Evolutionary conservation across 2,888 invertebrate genomes (phyloP), one percentile per base, ranked within the genome.

Genomic region (Biston betularia): DNA sequence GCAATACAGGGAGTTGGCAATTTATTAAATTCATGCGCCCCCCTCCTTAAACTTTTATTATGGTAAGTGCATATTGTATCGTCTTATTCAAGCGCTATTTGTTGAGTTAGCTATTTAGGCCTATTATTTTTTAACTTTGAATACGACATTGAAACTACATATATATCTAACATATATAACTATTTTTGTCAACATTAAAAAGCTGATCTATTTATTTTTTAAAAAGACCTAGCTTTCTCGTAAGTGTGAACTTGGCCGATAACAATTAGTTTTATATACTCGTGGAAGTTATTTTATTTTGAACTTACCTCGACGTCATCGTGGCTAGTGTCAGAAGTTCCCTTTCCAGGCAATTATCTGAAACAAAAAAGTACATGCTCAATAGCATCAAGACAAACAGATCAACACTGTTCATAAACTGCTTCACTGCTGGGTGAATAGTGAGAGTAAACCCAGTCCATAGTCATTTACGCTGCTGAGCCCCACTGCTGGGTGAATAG

Each of bases 271-370:
- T n/a, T 3, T 45, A 14, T 1, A 50, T 34, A 34, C 24, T 33
- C 3, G 48, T 6, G 10, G 11, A 12, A 0, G 10, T 12, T 42
- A 24, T 1, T 2, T 50, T 35, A 9, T 14, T 14, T 35, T 38
- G 10, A 65, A 83, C 89, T 88, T 74, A 90, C 90, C 90, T 82
- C 44, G 90, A 89, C 70, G 90, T 90, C 90, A 90, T 90, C 66
- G 57, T 78, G 78, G 59, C 59, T 59, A 72, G 61, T 70, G 66
- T 66, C 75, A 71, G 79, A 73, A 79, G 74, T 70, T 11, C 8
- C 44, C 57, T 38, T 14, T 48, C 10, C 33, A 45, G 38, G 15
- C 38, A 77, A 69, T 73, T 73, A 74, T 81, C 89, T 89, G 86
- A 67, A 88, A 90, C 79, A 85, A 88, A 59, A 9, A 34, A 12